A percentile compares a stretch with the other conserved stretches of the same genome.
phyloP scores from a whole-genome alignment of 1,140 invertebrate species.

The Drosophila sp. region DNA sequence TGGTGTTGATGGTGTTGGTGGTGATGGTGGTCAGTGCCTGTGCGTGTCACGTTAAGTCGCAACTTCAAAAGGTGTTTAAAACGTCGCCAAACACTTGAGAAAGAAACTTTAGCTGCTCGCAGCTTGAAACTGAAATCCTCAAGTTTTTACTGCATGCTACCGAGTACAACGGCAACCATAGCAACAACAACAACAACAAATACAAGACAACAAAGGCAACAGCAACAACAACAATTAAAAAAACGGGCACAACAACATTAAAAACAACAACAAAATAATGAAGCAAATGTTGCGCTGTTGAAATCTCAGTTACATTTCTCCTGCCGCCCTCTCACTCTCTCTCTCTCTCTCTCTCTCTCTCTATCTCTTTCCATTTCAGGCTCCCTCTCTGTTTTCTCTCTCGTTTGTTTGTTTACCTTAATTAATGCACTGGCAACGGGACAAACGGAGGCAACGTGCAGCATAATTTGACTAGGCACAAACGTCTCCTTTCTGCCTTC shows the following conservation, averaged over 20 bases:
- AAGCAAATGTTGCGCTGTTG: slow-evolving; percentile 18
- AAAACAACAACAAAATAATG: slow-evolving; percentile 10
- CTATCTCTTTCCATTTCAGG: neutral
- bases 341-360: neutral
- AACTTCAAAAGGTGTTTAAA: slow-evolving; percentile 65
- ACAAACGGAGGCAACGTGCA: slow-evolving; percentile 31
- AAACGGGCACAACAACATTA: neutral
- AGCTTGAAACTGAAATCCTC: slow-evolving; percentile 10
- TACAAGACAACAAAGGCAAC: neutral
- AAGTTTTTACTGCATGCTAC: neutral
- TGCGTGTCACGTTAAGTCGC: slow-evolving; percentile 59
- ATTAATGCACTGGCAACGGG: slow-evolving; percentile 72
- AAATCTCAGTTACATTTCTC: slow-evolving; percentile 17
- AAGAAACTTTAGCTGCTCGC: slow-evolving; percentile 2
- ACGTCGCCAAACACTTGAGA: slow-evolving; percentile 31
- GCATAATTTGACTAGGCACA: slow-evolving; percentile 40
- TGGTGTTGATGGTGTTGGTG: neutral
- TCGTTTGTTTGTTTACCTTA: slow-evolving; percentile 77
- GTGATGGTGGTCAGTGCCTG: slow-evolving; percentile 30
- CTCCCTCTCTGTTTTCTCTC: neutral
- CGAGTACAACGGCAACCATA: neutral
- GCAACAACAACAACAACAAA: neutral
- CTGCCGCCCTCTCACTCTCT: neutral
- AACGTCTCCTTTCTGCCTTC: neutral
- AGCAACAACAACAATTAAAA: slow-evolving; percentile 6